Evolutionary conservation across 2,888 invertebrate species (phyloP).

Genomic region (Pristionchus entomophagus): DNA sequence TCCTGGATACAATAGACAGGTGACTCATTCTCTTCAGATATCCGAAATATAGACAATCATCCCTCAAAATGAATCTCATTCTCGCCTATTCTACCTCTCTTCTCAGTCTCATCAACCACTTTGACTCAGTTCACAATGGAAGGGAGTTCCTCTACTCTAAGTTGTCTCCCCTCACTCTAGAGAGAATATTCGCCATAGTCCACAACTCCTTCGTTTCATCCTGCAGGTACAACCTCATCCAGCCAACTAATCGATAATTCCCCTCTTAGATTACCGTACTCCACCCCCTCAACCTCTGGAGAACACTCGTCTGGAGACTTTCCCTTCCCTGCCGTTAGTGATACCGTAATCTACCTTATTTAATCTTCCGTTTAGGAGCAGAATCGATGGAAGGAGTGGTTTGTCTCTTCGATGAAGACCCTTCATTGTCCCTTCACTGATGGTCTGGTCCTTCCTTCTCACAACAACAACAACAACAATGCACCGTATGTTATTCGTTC

Average conservation of each 20-base stretch:
- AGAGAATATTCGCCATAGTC: constrained; percentile 41
- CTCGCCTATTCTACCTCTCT: background rate
- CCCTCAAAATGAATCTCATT: background rate
- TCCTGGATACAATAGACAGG: constrained; percentile 44
- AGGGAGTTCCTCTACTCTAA: background rate
- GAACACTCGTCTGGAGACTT: background rate
- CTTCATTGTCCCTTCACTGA: constrained; percentile 34
- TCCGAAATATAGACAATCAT: background rate
- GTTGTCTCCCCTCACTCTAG: constrained; percentile 9
- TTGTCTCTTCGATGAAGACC: constrained; percentile 12
- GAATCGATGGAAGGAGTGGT: constrained; percentile 47
- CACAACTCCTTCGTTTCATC: constrained; percentile 38
- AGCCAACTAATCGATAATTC: background rate
- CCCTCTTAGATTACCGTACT: constrained; percentile 16
- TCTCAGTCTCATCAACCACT: constrained; percentile 30
- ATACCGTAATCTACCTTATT: background rate
- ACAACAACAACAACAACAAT: background rate
- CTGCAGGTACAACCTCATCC: background rate
- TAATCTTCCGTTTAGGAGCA: constrained; percentile 20
- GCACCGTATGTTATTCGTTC: background rate
- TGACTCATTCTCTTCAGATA: too few relatives aligned
- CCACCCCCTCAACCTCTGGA: background rate
- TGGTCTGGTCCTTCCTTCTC: background rate
- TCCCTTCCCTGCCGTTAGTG: constrained; percentile 9
- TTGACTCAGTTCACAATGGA: constrained; percentile 35